Evolutionary conservation across 2,888 invertebrate genomes (phyloP), one percentile per base, ranked within the genome.

Genomic region (Melanotus villosus): DNA sequence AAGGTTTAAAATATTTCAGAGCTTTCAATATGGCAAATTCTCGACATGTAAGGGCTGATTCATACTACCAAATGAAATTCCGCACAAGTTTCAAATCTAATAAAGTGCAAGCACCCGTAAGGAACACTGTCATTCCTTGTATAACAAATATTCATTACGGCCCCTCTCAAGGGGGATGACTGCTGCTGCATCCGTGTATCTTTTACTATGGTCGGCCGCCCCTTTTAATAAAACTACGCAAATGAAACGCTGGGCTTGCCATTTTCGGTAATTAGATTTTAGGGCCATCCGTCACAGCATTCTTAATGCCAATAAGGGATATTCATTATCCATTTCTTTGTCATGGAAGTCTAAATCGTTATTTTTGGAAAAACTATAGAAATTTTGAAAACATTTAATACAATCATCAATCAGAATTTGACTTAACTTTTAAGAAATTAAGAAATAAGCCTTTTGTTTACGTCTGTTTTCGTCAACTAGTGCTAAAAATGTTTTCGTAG

Each of bases 131-230:
- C 80, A 76, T 78, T 80, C 77, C 80, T 79, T 79, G 80, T 79
- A 79, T 77, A 76, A 81, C 82, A 81, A 81, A 81, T 82, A 82
- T 82, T 82, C 82, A 82, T 82, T 81, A 82, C 79, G 73, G 73
- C 75, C 74, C 75, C 78, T 68, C 78, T 77, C 77, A 56, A 71
- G n/a, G 60, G 60, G 65, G 65, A 68, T 58, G 72, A 68, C 66
- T 64, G 68, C 63, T 41, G 54, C 65, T 65, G 66, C 72, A 69
- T 57, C 60, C 60, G 70, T 71, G 67, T 70, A 67, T 67, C 72
- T 71, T 70, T 75, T 70, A 68, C 71, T 75, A 50, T 47, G 32
- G 75, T 71, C 71, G 77, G 76, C 75, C 81, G 76, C 80, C 81
- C 81, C 79, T 77, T 82, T 82, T 83, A 82, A 83, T 82, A 81